Evolutionary conservation across 2,888 invertebrate species (phyloP).

Genomic region (Philereme transversata): DNA sequence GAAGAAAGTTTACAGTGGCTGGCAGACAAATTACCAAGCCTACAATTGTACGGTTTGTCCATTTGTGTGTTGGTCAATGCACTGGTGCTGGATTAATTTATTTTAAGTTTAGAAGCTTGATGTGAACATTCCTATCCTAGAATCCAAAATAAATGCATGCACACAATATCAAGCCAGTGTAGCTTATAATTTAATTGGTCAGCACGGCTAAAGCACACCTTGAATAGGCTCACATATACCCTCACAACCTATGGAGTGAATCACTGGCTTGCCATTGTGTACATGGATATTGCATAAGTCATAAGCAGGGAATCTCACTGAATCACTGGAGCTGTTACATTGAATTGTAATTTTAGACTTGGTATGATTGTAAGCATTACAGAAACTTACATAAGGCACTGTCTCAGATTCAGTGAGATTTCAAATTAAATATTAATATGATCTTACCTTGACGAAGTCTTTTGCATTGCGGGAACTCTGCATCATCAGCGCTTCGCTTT

Average conservation of each 20-base stretch:
- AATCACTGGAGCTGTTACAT: conserved; percentile 33
- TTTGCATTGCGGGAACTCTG: conserved; percentile 65
- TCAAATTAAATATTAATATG: conserved; percentile 40
- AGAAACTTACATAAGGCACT: not conserved
- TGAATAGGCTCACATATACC: not conserved
- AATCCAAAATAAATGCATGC: not conserved
- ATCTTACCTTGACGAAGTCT: conserved; percentile 76
- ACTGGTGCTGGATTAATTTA: not conserved
- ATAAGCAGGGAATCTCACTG: conserved; percentile 52
- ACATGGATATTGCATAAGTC: conserved; percentile 7
- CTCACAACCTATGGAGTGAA: not conserved
- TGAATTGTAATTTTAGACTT: conserved; percentile 3
- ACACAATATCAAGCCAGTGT: not conserved
- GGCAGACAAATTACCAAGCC: too few species aligned
- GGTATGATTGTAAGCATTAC: too few species aligned
- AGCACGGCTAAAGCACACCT: not conserved
- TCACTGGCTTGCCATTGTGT: not conserved
- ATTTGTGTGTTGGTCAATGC: too few species aligned
- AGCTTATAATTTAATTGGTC: not conserved
- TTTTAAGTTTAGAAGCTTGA: conserved; percentile 1
- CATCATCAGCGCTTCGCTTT: conserved; percentile 72
- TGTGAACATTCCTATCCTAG: conserved; percentile 13
- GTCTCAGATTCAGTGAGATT: conserved; percentile 57
- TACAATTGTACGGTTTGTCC: too few species aligned
- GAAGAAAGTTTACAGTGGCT: not conserved